These are phyloP conservation scores for Diorhabda sublineata DNA, from an alignment of 1,140 invertebrate species.

Conservation along the genomic window DNA sequence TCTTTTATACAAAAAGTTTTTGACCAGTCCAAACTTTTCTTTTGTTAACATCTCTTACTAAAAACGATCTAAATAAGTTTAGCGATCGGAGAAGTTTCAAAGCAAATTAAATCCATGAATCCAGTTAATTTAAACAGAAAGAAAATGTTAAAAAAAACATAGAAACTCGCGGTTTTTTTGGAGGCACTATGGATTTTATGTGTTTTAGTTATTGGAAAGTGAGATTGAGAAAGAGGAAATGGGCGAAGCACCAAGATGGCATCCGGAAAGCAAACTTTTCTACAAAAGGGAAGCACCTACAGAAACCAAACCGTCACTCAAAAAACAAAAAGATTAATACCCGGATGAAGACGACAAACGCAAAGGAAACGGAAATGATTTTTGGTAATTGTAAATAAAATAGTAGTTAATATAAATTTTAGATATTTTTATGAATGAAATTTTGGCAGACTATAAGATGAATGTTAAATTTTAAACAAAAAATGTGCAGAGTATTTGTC, in stretches of 20 bases:
- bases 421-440: slow-evolving; percentile 18
- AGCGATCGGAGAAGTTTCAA: no score
- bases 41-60: no score
- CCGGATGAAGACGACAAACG: slow-evolving; percentile 6
- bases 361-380: slow-evolving; percentile 16
- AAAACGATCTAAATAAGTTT: no score
- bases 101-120: no score
- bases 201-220: slow-evolving; percentile 42
- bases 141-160: no score
- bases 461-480: neutral
- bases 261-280: slow-evolving; percentile 43
- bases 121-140: no score
- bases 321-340: slow-evolving; percentile 3
- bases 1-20: no score
- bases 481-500: slow-evolving; percentile 15
- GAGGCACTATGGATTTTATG: slow-evolving; percentile 3
- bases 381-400: slow-evolving; percentile 15
- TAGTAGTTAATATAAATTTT: slow-evolving; percentile 7
- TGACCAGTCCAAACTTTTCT: no score
- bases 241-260: slow-evolving; percentile 38
- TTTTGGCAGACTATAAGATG: slow-evolving; percentile 15
- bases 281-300: slow-evolving; percentile 41
- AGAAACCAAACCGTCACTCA: neutral
- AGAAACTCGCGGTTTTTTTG: no score
- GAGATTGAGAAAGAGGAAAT: slow-evolving; percentile 43